phyloP scores from a whole-genome alignment of 1,140 invertebrate genomes.

The Lineus longissimus region DNA sequence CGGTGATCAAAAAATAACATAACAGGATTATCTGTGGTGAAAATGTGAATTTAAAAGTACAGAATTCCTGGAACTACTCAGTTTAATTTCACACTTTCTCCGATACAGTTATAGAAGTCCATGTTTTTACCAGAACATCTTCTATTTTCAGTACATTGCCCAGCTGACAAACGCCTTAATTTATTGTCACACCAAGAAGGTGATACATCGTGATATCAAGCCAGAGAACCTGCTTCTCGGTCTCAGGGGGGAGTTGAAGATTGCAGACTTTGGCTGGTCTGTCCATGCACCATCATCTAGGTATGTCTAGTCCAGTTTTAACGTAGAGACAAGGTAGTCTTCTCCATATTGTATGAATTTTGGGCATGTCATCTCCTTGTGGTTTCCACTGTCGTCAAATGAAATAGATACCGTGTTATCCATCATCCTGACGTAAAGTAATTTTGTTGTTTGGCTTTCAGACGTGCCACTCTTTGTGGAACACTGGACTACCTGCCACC shows the following conservation, averaged over 20 bases:
- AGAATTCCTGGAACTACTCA: too few relatives aligned
- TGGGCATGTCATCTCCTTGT: background rate
- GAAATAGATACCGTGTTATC: too few relatives aligned
- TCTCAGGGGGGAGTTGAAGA: slow-evolving; percentile 81
- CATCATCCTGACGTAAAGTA: slow-evolving; percentile 7
- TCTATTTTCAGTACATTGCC: slow-evolving; percentile 70
- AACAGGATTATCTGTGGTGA: too few relatives aligned
- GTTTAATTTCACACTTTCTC: too few relatives aligned
- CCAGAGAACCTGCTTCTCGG: slow-evolving; percentile 90
- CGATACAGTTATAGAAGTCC: too few relatives aligned
- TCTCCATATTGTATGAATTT: background rate
- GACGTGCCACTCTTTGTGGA: slow-evolving; percentile 87
- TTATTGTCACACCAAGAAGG: slow-evolving; percentile 90
- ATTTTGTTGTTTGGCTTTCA: slow-evolving; percentile 33
- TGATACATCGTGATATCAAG: slow-evolving; percentile 90
- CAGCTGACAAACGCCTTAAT: slow-evolving; percentile 83
- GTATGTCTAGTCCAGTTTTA: too few relatives aligned
- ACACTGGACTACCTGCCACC: slow-evolving; percentile 95
- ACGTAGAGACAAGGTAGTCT: too few relatives aligned
- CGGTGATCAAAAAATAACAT: too few relatives aligned
- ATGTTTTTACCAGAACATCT: slow-evolving; percentile 57
- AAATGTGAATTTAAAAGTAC: too few relatives aligned
- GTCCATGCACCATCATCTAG: slow-evolving; percentile 89
- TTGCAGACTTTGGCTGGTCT: slow-evolving; percentile 97
- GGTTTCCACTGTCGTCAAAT: background rate